A percentile compares a stretch with the other conserved stretches of the same genome.
Conservation (phyloP, 2,113 vertebrate genomes). For the Tupaia chinensis region DNA sequence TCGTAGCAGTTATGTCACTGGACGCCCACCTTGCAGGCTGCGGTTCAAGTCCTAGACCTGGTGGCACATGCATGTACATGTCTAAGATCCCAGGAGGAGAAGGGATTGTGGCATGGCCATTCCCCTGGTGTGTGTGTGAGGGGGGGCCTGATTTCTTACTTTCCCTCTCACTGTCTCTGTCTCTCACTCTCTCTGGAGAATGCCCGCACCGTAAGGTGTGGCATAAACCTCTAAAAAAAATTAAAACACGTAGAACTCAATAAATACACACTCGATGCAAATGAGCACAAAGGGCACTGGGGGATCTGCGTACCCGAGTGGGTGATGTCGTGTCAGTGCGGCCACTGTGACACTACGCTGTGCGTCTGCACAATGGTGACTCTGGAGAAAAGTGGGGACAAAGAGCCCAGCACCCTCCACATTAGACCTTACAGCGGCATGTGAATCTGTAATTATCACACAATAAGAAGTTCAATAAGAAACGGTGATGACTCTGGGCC, state of each 20-base stretch:
- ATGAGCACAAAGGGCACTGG: neutral
- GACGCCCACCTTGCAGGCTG: too few species aligned
- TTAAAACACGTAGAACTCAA: neutral
- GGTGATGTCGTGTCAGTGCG: fast-evolving
- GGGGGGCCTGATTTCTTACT: too few species aligned
- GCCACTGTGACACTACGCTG: neutral
- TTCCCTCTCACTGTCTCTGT: too few species aligned
- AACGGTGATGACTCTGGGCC: neutral
- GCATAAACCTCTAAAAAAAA: too few species aligned
- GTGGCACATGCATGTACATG: too few species aligned
- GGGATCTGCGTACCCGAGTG: neutral
- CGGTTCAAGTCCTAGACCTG: too few species aligned
- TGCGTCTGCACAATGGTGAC: neutral
- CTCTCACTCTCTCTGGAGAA: too few species aligned
- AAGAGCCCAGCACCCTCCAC: neutral
- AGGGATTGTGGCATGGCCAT: too few species aligned
- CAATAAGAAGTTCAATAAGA: neutral
- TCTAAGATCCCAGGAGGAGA: too few species aligned
- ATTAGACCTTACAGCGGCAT: neutral
- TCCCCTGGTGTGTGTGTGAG: too few species aligned
- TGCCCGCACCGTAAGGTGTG: too few species aligned
- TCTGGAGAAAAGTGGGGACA: neutral
- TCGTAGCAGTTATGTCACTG: too few species aligned
- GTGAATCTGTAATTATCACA: neutral
- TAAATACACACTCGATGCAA: neutral